A percentile compares a stretch with the other conserved stretches of the same genome.
Conservation (phyloP, 2,888 invertebrate genomes). For the Chymomyza amoena region DNA sequence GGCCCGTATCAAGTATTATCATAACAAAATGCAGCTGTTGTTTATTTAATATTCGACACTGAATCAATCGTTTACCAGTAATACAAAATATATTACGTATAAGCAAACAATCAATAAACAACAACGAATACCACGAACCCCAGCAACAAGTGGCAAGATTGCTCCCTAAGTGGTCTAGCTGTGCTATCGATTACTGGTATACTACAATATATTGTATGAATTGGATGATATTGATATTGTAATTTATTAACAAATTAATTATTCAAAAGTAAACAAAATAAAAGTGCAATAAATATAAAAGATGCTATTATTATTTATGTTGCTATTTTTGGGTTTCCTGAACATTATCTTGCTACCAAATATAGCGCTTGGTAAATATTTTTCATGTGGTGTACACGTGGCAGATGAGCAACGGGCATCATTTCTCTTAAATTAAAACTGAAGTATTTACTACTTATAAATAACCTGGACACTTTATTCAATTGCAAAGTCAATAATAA, state of each 20-base stretch:
- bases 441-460: neutral
- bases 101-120: neutral
- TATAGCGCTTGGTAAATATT: no score
- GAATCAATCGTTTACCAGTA: slow-evolving; percentile 40
- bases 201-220: slow-evolving; percentile 4
- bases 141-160: neutral
- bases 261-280: neutral
- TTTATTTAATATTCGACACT: slow-evolving; percentile 21
- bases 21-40: slow-evolving; percentile 30
- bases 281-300: neutral
- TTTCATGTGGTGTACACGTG: neutral
- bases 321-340: neutral
- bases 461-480: neutral
- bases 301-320: neutral
- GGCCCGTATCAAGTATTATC: slow-evolving; percentile 19
- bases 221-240: slow-evolving; percentile 24
- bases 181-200: neutral
- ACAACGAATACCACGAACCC: slow-evolving; percentile 12
- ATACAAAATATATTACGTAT: neutral
- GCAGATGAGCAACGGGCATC: neutral
- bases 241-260: neutral
- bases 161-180: neutral
- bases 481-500: neutral
- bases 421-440: neutral
- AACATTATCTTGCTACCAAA: no score